These are phyloP conservation scores for Heliconius eleuchia DNA, from an alignment of 1,140 invertebrate species.

Conservation along the genomic window DNA sequence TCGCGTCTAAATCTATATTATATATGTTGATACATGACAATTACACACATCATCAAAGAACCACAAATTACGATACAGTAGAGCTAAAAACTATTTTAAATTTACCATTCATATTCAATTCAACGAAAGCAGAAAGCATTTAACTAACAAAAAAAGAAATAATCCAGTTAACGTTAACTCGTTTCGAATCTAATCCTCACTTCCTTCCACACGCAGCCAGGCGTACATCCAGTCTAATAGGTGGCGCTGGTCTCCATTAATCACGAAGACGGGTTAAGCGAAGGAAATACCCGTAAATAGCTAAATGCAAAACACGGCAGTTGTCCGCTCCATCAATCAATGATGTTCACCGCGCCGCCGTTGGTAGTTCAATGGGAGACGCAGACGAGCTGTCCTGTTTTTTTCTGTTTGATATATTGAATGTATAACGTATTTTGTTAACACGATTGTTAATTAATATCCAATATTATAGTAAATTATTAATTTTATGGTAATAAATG, in stretches of 20 bases:
- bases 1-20: neutral
- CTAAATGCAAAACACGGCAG: constrained; percentile 76
- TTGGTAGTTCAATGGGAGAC: constrained; percentile 5
- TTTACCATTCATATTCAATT: neutral
- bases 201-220: constrained; percentile 55
- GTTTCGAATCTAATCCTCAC: constrained; percentile 49
- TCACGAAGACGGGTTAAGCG: constrained; percentile 75
- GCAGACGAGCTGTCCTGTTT: neutral
- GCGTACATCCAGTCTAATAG: constrained; percentile 70
- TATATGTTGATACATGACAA: neutral
- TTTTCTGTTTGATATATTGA: neutral
- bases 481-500: no score
- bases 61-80: neutral
- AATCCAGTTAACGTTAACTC: constrained; percentile 39
- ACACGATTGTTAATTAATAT: no score
- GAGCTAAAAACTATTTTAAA: neutral
- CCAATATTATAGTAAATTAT: no score
- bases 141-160: constrained; percentile 28
- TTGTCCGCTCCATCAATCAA: constrained; percentile 77
- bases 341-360: constrained; percentile 42
- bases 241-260: constrained; percentile 68
- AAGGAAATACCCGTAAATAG: constrained; percentile 79
- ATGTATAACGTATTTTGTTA: neutral
- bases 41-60: neutral
- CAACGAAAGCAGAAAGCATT: neutral